Evolutionary conservation across 2,113 vertebrate genomes (phyloP).

Genomic region (Raja brachyura): DNA sequence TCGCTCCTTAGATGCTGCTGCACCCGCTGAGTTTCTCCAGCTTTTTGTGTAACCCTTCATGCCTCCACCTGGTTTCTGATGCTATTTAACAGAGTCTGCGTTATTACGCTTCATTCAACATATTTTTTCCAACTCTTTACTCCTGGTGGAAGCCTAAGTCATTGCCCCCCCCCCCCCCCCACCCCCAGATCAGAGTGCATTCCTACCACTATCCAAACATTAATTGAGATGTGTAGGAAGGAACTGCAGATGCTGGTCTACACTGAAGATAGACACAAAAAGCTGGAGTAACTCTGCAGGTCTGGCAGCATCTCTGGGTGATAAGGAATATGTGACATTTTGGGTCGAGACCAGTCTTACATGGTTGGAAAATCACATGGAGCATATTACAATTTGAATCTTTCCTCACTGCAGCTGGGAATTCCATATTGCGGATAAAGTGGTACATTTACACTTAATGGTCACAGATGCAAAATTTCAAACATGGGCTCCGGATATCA

Average conservation of each 20-base stretch:
- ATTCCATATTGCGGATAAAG: not conserved
- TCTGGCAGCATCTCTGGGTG: too few relatives aligned
- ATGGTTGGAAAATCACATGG: not conserved
- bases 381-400: not conserved
- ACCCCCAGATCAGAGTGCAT: not conserved
- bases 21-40: too few relatives aligned
- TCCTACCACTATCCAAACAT: not conserved
- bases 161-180: not conserved
- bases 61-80: not conserved
- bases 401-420: not conserved
- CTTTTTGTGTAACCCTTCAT: too few relatives aligned
- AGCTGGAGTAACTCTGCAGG: too few relatives aligned
- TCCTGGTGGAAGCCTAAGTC: not conserved
- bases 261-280: too few relatives aligned
- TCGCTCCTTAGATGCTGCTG: too few relatives aligned
- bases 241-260: too few relatives aligned
- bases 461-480: not conserved
- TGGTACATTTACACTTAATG: not conserved
- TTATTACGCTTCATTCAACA: not conserved
- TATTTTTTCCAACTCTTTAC: not conserved
- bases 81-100: not conserved
- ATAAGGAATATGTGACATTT: too few relatives aligned
- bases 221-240: not conserved
- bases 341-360: too few relatives aligned
- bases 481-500: not conserved